Evolutionary conservation across 2,113 vertebrate species (phyloP), one percentile per base, ranked within the genome.

Genomic region (Sigmodon hispidus): DNA sequence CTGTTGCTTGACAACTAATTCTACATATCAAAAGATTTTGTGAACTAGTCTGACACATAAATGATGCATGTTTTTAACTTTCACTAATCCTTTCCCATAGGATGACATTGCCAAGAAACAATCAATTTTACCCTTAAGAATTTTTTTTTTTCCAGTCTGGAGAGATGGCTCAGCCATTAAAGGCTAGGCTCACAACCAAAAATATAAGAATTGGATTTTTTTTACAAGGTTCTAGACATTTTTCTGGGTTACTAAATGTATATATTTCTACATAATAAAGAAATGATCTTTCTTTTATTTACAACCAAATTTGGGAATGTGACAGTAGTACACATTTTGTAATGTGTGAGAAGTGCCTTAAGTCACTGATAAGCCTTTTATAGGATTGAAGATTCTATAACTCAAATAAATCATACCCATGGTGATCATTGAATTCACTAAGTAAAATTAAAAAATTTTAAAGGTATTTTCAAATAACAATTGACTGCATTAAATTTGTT

Each of bases 1-100:
- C 89, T 97, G 92, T 91, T 97, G 97, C 96, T 96, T 98, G 98
- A 98, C 98, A 98, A 98, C 97, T 96, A 98, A 97, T 92, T 98
- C 96, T 98, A 81, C 13, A 3, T 97, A 97, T 98, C 97, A 98
- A 97, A 98, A 98, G 97, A 94, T 96, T 97, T 97, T 97, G 94
- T 90, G 97, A 97, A 98, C 96, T 96, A 96, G 63, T 73, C 96
- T 98, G 98, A 98, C 98, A 98, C 59, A 95, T 97, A 98, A 98
- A 96, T 98, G 97, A 83, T 93, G 97, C 50, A 84, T 97, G 94
- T 97, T 98, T 97, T 98, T 98, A 98, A 90, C 95, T 98, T 97
- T 94, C 93, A 92, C 98, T 98, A 98, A 98, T 98, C 94, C 92
- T 87, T 97, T 98, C 97, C 94, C 83, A 97, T 98, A 98, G 88